Base-by-base conservation (phyloP, 1,140 invertebrate species). In the Tribolium castaneum region DNA sequence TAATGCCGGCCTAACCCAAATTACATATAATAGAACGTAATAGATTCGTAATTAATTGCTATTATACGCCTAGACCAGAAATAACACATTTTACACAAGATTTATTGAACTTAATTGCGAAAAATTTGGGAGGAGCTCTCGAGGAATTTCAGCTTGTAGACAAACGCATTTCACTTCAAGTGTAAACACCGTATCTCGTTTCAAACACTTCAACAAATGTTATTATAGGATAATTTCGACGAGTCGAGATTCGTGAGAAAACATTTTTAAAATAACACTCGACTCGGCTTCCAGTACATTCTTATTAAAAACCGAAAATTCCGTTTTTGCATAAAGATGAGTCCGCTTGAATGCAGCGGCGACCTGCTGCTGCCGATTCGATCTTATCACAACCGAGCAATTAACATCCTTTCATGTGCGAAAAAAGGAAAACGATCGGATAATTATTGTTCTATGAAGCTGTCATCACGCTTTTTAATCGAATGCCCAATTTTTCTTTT, bases 21-120 rank as follows among this genome's bases (percentile, higher is more conserved):
- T 66, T 66, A 66, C 34, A 12, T 34, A 66, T 66, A 66, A 66
- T 66, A 66, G 25, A 34, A 30, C 34, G 30, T 66, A 66, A 66
- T 66, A 66, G 59, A 66, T 66, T 66, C 59, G 30, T 66, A 66
- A 66, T 66, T 66, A 66, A 66, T 66, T 66, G 59, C 39, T 34
- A 66, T 66, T 66, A 66, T 66, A 66, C 14, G 59, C 59, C n/a
- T 35, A 30, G 2, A 35, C 9, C 13, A 66, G 45, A 62, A 66
- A 35, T 66, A 12, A 66, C 30, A 66, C 19, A 30, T 62, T 62
- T 62, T 25, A 10, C 22, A 22, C 52, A 59, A 59, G 54, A 59
- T 59, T 59, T 59, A 59, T 59, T n/a, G n/a, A 30, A 22, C 9
- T 12, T 59, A 59, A 59, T 59, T 59, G 19, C 54, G 39, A 45